Conservation (phyloP, 1,140 invertebrate genomes). For the Belonocnema kinseyi region DNA sequence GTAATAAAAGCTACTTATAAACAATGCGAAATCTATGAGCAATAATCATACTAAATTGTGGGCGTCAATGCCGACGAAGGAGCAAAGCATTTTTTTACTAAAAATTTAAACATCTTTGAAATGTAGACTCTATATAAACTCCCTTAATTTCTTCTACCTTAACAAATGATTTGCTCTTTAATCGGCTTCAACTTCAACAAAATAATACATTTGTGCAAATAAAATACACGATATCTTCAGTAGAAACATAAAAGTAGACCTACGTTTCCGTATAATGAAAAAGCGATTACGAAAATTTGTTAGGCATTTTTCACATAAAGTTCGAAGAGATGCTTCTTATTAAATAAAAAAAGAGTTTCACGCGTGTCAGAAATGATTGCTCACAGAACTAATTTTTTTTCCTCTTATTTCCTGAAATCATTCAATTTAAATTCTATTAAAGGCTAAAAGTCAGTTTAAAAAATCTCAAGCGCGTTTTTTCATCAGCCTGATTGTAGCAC, state of each 20-base stretch:
- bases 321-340: neutral
- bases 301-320: neutral
- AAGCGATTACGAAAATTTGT: too few species aligned
- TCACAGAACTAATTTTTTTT: neutral
- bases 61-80: too few species aligned
- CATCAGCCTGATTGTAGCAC: conserved; percentile 3
- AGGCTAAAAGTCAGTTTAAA: conserved; percentile 19
- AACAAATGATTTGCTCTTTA: too few species aligned
- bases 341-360: conserved; percentile 1
- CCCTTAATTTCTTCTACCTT: too few species aligned
- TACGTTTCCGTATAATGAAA: too few species aligned
- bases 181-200: neutral
- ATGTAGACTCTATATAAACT: too few species aligned
- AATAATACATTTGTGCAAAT: too few species aligned
- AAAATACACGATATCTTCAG: too few species aligned
- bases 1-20: neutral
- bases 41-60: neutral
- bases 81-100: too few species aligned
- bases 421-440: neutral
- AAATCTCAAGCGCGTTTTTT: conserved; percentile 3
- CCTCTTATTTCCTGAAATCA: neutral
- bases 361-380: conserved; percentile 16
- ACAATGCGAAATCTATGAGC: neutral
- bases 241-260: too few species aligned
- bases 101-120: too few species aligned